Base-by-base conservation (phyloP, 2,113 vertebrate genomes). In the Colius striatus region DNA sequence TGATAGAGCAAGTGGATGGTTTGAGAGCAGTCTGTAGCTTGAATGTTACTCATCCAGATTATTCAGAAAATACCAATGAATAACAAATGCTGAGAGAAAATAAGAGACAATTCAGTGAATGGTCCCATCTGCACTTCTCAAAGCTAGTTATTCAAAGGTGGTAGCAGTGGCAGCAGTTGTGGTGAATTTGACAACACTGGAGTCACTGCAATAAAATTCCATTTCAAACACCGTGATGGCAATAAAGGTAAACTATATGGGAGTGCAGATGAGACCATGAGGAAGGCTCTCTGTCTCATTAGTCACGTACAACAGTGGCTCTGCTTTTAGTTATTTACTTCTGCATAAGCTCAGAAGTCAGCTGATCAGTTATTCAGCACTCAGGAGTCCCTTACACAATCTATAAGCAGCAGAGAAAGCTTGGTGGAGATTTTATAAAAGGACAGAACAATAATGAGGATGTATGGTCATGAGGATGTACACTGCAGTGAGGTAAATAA, bases 1-100 rank as follows among this genome's bases (percentile, higher is more conserved):
- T 70, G 91, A 88, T 88, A 81, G 60, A 6, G 0, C 23, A 45
- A 90, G 72, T 45, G 50, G n/a, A 93, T 71, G 60, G 61, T 41
- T 93, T 92, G 17, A 68, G 61, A 94, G 58, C 62, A 95, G 81
- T 18, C 77, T 94, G 45, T 77, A 90, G 68, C 45, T 94, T 0
- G 1, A 96, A 92, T 47, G 41, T 75, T 96, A 84, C 73, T 92
- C 51, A 86, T 65, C 45, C 11, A 6, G 55, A 92, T 90, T 94
- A 92, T 94, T 95, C 80, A 71, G 76, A 93, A 96, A 94, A 96
- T 61, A 61, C 65, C 75, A 71, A 86, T 53, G 68, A 95, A 95
- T 91, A 92, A 87, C 51, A 96, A 95, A 92, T 72, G 45, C 23
- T 82, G 38, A 47, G 57, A 86, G 55, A 92, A 93, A 93, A 91